A percentile compares a stretch with the other conserved stretches of the same genome.
phyloP scores from a whole-genome alignment of 2,797 vertebrate species.

The Takifugu ocellatus region DNA sequence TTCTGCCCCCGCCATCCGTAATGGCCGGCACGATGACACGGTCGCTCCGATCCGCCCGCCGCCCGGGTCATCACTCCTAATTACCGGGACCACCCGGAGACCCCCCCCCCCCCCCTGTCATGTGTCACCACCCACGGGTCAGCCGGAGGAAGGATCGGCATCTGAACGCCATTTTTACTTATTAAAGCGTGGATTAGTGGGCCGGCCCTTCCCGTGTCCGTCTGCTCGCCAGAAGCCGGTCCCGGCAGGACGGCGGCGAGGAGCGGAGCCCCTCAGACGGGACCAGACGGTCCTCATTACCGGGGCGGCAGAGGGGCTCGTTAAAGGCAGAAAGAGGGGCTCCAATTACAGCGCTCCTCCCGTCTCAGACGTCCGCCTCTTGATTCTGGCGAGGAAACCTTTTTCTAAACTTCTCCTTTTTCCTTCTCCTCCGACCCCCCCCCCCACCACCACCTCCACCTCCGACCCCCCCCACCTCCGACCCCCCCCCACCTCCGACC shows the following conservation, averaged over 20 bases:
- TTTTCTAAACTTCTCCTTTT: slow-evolving; percentile 14
- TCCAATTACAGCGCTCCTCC: slow-evolving; percentile 35
- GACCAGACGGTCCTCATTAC: slow-evolving; percentile 45
- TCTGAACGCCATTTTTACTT: slow-evolving; percentile 36
- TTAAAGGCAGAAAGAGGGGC: slow-evolving; percentile 43
- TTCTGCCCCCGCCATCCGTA: too few relatives aligned
- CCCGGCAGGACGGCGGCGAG: slow-evolving; percentile 45
- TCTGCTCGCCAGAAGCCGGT: slow-evolving; percentile 30
- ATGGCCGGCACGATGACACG: slow-evolving; percentile 42
- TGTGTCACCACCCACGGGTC: slow-evolving; percentile 45
- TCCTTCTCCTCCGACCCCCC: slow-evolving; percentile 30
- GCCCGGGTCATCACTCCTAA: slow-evolving; percentile 61
- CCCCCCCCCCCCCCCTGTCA: slow-evolving; percentile 32
- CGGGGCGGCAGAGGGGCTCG: slow-evolving; percentile 44
- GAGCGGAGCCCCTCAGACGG: slow-evolving; percentile 33
- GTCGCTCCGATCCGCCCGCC: slow-evolving; percentile 49
- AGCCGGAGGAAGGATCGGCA: slow-evolving; percentile 33
- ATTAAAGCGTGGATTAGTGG: slow-evolving; percentile 57
- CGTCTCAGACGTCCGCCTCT: slow-evolving; percentile 23
- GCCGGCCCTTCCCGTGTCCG: slow-evolving; percentile 35
- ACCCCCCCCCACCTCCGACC: slow-evolving; percentile 6
- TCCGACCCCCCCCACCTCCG: slow-evolving; percentile 30
- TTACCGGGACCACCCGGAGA: slow-evolving; percentile 45
- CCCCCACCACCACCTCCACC: slow-evolving; percentile 26
- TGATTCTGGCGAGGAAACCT: slow-evolving; percentile 17